Base-by-base conservation (phyloP, 1,140 invertebrate species). In the Leucophenga varia region DNA sequence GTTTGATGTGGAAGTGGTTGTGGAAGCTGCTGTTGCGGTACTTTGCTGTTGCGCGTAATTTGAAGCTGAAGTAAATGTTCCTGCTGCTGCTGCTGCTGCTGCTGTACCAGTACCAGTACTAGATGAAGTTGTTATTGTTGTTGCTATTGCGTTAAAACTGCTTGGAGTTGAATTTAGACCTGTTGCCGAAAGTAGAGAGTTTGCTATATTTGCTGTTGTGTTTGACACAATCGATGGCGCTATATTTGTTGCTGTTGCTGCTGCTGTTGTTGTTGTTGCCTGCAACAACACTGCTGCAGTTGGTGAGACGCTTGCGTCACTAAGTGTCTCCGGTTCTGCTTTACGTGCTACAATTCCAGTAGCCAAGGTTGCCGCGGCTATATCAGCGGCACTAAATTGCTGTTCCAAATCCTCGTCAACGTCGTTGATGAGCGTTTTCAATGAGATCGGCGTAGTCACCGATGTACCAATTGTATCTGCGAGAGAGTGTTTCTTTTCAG, bases 1-100 rank as follows among this genome's bases (percentile, higher is more conserved):
- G 77, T 76, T 52, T 71, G 75, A 65, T 77, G 72, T 60, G 76
- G 61, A 45, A 74, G 75, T 54, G 75, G 73, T 35, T 71, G 72
- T 49, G 68, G 65, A 59, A 76, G 73, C 77, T 43, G 49, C 34
- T 55, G 22, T 17, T 16, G 18, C 44, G n/a, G 43, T 25, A 28
- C n/a, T 17, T 13, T 28, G 37, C 21, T 45, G 51, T 39, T 44
- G 45, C 30, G n/a, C n/a, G n/a, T n/a, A n/a, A n/a, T n/a, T n/a
- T n/a, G n/a, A n/a, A n/a, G n/a, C n/a, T n/a, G n/a, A n/a, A n/a
- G n/a, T n/a, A n/a, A n/a, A n/a, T 2, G 44, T 12, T 52, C 18
- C 42, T 17, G 28, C 13, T 20, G 20, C n/a, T 17, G 17, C 28
- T 36, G 41, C 12, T 37, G 50, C n/a, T 40, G 42, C 18, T 22